These are phyloP conservation scores for Salvelinus alpinus DNA, from an alignment of 2,113 vertebrate genomes.

Conservation along the genomic window DNA sequence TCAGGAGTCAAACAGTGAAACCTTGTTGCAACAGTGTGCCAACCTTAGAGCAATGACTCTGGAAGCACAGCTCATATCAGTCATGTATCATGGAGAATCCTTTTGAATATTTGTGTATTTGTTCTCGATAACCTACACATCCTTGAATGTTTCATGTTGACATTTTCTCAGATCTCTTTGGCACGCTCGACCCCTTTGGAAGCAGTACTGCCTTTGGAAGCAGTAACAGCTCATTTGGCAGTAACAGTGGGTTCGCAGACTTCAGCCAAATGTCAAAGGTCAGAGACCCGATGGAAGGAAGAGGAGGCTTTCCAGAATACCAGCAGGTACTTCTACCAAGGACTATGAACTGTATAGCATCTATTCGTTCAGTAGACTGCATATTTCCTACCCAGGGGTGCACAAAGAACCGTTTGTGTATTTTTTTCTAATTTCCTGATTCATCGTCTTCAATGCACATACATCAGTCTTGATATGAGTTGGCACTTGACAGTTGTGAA, in stretches of 20 bases:
- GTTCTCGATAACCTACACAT: background rate
- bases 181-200: constrained; percentile 89
- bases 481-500: too few relatives aligned
- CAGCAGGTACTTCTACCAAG: constrained; percentile 57
- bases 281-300: constrained; percentile 66
- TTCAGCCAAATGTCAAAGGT: constrained; percentile 98
- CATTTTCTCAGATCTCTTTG: constrained; percentile 82
- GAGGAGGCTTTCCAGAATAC: constrained; percentile 65
- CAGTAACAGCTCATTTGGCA: constrained; percentile 79
- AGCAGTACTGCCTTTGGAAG: constrained; percentile 67
- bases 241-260: constrained; percentile 90
- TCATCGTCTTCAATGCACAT: background rate
- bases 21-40: background rate
- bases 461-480: too few relatives aligned
- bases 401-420: too few relatives aligned
- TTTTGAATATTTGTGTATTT: background rate
- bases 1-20: background rate
- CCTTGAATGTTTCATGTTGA: background rate
- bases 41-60: background rate
- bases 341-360: background rate
- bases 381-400: too few relatives aligned
- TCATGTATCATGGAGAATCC: background rate
- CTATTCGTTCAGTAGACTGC: too few relatives aligned
- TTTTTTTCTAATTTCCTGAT: background rate
- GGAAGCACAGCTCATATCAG: background rate